Base-by-base conservation (phyloP, 2,888 invertebrate species). In the Caenorhabditis sp. region DNA sequence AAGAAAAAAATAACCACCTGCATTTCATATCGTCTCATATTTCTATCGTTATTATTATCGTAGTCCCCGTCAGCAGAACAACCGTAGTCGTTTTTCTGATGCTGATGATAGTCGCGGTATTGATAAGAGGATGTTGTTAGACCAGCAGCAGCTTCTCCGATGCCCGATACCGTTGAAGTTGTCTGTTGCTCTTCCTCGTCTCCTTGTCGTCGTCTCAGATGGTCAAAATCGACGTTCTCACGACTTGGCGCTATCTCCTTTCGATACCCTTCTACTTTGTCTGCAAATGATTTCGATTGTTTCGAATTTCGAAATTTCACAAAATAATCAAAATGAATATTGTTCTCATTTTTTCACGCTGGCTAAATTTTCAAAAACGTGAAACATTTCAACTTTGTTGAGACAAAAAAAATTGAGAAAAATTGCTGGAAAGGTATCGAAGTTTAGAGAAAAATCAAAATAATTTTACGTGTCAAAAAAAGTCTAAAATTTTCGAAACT, bases 171-270 rank as follows among this genome's bases (percentile, higher is more conserved):
- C 37, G 59, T 61, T 37, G 58, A 58, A 27, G 66, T 62, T 19
- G 65, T 68, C 36, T 64, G 55, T 49, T 64, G 64, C 53, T 64
- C 65, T 24, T 68, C 61, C 19, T 61, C 59, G 27, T 49, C 24
- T 53, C 66, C 61, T 43, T 60, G 60, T 55, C 69, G 62, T 57
- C 67, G 55, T 58, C 69, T 63, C 58, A 78, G 66, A 64, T 78
- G 74, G 37, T 78, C 78, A 59, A 76, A 78, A 63, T 78, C 76
- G 65, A 78, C 76, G 68, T 75, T 75, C 59, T 71, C 73, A 17
- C 78, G 68, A 64, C 78, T 74, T 21, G 78, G 71, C 26, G 76
- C 76, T 24, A 78, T 78, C 63, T 78, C 78, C 64, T 71, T 74
- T 31, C 74, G 68, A 67, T 76, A 78, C 65, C 72, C 74, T 65